Evolutionary conservation across 2,888 invertebrate species (phyloP).

Genomic region (Dolichopus griseipennis): DNA sequence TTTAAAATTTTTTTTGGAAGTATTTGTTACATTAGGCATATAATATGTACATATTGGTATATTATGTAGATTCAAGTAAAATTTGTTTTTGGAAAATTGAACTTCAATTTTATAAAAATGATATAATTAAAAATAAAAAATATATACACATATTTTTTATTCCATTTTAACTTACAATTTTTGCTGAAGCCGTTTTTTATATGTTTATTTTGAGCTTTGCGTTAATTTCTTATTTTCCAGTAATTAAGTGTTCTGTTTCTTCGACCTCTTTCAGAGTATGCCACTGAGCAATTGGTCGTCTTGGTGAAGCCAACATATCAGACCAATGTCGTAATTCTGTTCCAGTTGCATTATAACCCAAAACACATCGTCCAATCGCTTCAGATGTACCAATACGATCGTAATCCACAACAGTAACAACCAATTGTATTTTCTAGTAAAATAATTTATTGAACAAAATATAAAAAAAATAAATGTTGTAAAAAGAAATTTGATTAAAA

Average conservation of each 20-base stretch:
- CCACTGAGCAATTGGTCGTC: conserved; percentile 99
- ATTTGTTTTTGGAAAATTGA: too few species aligned
- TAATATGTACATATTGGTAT: too few species aligned
- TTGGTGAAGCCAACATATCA: conserved; percentile 98
- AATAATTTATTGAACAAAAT: conserved; percentile 22
- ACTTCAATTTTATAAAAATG: too few species aligned
- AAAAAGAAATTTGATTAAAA: background rate
- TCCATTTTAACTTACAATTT: background rate
- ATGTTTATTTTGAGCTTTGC: background rate
- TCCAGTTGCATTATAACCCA: conserved; percentile 96
- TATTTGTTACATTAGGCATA: too few species aligned
- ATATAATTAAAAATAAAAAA: too few species aligned
- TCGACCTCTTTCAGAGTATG: conserved; percentile 98
- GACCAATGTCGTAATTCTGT: conserved; percentile 99
- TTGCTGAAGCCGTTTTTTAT: background rate
- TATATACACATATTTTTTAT: too few species aligned
- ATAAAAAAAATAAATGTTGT: conserved; percentile 22
- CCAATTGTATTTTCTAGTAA: conserved; percentile 91
- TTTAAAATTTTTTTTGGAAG: too few species aligned
- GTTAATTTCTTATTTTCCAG: conserved; percentile 10
- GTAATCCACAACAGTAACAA: conserved; percentile 98
- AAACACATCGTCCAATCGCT: conserved; percentile 94
- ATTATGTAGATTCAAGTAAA: too few species aligned
- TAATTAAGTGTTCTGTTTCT: conserved; percentile 47
- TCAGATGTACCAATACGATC: conserved; percentile 99